phyloP scores from a whole-genome alignment of 2,113 vertebrate genomes.

The human (Homo sapiens) region GRCh38 chrX:92512001-92512500 shows the following conservation, averaged over 20 bases:
- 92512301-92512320: neutral
- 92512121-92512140: slow-evolving; percentile 79
- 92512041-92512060: slow-evolving; percentile 40
- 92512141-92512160: slow-evolving; percentile 78
- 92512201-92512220: slow-evolving; percentile 62
- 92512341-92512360: slow-evolving; percentile 3
- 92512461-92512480: slow-evolving; percentile 68
- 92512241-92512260: slow-evolving; percentile 54
- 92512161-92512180: slow-evolving; percentile 61
- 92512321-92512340: neutral
- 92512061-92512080: slow-evolving; percentile 54
- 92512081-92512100: slow-evolving; percentile 72
- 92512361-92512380: slow-evolving; percentile 31
- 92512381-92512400: slow-evolving; percentile 25
- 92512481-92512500: slow-evolving; percentile 51
- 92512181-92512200: slow-evolving; percentile 69
- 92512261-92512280: slow-evolving; percentile 46
- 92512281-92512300: neutral
- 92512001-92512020: neutral
- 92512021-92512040: neutral
- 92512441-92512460: slow-evolving; percentile 58
- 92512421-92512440: neutral
- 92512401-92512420: slow-evolving; percentile 42
- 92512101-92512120: slow-evolving; percentile 61
- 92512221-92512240: slow-evolving; percentile 69